Percentiles rank a stretch among this genome's conserved stretches.
phyloP scores from a whole-genome alignment of 2,797 vertebrate genomes.

The Pteronotus mesoamericanus region DNA sequence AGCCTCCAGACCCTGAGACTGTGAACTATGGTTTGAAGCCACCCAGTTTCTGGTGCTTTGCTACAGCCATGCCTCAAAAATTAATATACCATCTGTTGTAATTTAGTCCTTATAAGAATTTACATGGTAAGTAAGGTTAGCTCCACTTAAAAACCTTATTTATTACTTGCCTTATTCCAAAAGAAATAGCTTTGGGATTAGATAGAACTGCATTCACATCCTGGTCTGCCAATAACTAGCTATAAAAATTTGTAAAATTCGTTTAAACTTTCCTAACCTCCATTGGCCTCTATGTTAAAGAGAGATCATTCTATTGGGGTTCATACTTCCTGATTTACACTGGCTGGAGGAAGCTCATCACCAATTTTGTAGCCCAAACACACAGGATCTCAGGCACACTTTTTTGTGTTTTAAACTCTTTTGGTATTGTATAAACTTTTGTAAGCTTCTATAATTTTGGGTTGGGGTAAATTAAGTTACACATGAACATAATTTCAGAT shows the following conservation, averaged over 20 bases:
- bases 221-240: neutral
- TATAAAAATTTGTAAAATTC: neutral
- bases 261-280: neutral
- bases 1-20: neutral
- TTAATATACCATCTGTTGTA: neutral
- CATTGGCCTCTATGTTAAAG: neutral
- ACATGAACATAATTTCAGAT: neutral
- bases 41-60: neutral
- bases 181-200: neutral
- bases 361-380: neutral
- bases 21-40: neutral
- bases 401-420: neutral
- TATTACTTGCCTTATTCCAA: neutral
- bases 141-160: neutral
- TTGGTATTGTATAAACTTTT: neutral
- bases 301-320: neutral
- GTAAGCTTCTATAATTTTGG: neutral
- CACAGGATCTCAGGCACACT: neutral
- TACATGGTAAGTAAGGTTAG: neutral
- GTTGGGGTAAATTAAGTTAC: neutral
- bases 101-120: neutral
- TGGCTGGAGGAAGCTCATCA: neutral
- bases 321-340: neutral
- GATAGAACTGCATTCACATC: neutral
- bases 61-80: neutral